phyloP scores from a whole-genome alignment of 2,113 vertebrate genomes.

The Pollachius pollachius region DNA sequence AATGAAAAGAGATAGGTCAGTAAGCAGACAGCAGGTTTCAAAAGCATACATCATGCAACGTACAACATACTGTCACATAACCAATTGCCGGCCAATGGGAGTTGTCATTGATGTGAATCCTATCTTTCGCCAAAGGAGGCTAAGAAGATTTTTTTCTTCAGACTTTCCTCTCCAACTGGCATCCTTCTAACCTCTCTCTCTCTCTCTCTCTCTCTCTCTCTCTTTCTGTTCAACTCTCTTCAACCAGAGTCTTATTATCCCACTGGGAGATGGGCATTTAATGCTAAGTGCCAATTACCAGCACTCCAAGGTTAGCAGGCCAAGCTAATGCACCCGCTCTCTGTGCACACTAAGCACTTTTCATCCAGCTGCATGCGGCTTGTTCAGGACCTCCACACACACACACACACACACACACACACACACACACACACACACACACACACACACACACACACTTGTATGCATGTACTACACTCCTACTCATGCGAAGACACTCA shows the following conservation, averaged over 20 bases:
- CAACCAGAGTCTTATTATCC: constrained; percentile 39
- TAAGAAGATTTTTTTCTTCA: no score
- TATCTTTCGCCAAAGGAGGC: no score
- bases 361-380: constrained; percentile 37
- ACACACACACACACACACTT: constrained; percentile 10
- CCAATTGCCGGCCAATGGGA: no score
- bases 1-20: no score
- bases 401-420: constrained; percentile 13
- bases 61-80: no score
- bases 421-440: constrained; percentile 4
- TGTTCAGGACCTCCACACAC: constrained; percentile 27
- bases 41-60: no score
- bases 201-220: constrained; percentile 3
- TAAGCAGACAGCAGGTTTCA: no score
- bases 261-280: constrained; percentile 49
- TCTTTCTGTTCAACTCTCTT: neutral
- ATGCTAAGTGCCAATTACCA: constrained; percentile 70
- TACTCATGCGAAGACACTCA: constrained; percentile 30
- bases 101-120: no score
- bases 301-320: constrained; percentile 64
- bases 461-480: constrained; percentile 1
- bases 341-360: constrained; percentile 51
- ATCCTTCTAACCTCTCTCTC: no score
- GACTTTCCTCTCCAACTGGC: no score
- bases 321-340: constrained; percentile 52